A percentile compares a stretch with the other conserved stretches of the same genome.
phyloP scores from a whole-genome alignment of 2,113 vertebrate species.

The Uropsilus gracilis region DNA sequence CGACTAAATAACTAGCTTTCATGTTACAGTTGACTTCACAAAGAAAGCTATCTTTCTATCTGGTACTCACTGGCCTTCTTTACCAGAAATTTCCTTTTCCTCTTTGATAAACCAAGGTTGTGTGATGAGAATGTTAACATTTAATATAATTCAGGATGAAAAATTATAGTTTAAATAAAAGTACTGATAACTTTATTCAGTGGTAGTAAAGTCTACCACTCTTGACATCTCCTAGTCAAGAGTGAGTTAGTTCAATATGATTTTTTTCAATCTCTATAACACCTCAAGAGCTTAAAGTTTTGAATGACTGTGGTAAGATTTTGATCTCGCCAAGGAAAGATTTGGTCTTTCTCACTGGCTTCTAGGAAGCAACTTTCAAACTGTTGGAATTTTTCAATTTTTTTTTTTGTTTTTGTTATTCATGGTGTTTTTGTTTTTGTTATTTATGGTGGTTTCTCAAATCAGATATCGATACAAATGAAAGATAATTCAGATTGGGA shows the following conservation, averaged over 20 bases:
- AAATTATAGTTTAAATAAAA: constrained; percentile 59
- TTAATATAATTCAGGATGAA: background rate
- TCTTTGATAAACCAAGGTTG: background rate
- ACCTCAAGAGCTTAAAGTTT: constrained; percentile 8
- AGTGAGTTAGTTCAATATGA: constrained; percentile 64
- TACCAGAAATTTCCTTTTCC: background rate
- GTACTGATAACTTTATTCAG: constrained; percentile 64
- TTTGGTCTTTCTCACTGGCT: background rate
- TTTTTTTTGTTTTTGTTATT: too few relatives aligned
- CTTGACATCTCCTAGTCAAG: constrained; percentile 75
- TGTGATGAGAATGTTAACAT: constrained; percentile 24
- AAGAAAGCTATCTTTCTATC: too few relatives aligned
- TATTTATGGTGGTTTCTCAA: background rate
- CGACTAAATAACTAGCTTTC: too few relatives aligned
- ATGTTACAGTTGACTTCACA: too few relatives aligned
- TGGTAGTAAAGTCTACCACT: constrained; percentile 60
- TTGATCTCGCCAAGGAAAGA: background rate
- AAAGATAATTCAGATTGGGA: background rate
- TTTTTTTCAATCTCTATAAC: constrained; percentile 44
- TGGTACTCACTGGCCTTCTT: background rate
- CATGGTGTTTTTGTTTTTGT: too few relatives aligned
- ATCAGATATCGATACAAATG: background rate
- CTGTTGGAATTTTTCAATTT: background rate
- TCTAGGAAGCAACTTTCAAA: background rate
- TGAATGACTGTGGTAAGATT: background rate